Evolutionary conservation across 2,888 invertebrate species (phyloP).

Genomic region (Macaria liturata): DNA sequence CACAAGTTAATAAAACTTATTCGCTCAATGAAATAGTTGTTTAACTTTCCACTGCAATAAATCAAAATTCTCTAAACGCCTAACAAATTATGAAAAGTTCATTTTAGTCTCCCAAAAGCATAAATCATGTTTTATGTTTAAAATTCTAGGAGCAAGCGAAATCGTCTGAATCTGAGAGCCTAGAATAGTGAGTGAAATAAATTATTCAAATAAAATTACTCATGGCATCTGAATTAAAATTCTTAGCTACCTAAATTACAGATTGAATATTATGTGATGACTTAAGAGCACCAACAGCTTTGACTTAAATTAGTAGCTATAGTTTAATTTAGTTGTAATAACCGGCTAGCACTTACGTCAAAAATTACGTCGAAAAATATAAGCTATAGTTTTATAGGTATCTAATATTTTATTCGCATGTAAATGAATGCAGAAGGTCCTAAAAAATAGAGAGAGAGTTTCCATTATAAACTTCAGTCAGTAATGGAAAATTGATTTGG

Average conservation of each 20-base stretch:
- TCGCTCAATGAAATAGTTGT: slow-evolving; percentile 9
- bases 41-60: slow-evolving; percentile 8
- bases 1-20: slow-evolving; percentile 1
- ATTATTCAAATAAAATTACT: background rate
- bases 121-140: slow-evolving; percentile 13
- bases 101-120: slow-evolving; percentile 11
- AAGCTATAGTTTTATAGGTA: too few species aligned
- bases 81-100: slow-evolving; percentile 15
- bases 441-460: too few species aligned
- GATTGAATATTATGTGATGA: background rate
- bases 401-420: too few species aligned
- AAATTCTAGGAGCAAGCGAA: slow-evolving; percentile 12
- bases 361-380: too few species aligned
- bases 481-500: too few species aligned
- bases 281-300: background rate
- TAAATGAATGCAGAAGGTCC: too few species aligned
- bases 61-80: slow-evolving; percentile 14
- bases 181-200: slow-evolving; percentile 3
- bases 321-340: too few species aligned
- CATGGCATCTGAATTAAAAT: background rate
- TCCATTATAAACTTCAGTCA: too few species aligned
- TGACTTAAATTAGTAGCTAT: background rate
- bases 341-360: too few species aligned
- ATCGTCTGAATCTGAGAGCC: slow-evolving; percentile 7
- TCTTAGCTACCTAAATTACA: background rate